Evolutionary conservation across 2,797 vertebrate species (phyloP), one percentile per base, ranked within the genome.

Genomic region (Crenuchus spilurus): DNA sequence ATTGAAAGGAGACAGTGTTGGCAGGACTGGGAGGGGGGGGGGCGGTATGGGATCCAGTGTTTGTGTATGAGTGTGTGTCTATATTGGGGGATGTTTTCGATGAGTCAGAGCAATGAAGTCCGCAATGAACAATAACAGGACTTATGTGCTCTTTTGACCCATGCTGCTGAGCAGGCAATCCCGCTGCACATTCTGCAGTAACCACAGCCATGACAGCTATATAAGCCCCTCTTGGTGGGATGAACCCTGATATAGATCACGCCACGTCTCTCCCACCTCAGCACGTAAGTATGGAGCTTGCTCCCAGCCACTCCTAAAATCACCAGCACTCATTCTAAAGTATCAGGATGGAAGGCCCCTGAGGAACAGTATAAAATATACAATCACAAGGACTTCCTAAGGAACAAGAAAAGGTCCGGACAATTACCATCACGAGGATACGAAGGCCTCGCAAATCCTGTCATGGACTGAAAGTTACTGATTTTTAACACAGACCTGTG

Each of bases 141-240:
- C 89, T 92, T 89, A 92, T 86, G 86, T 87, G 26, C 49, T 84
- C 90, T 87, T 91, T 94, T 74, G 33, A 80, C 9, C 74, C 57
- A 61, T 84, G 79, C 88, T 91, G 94, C 95, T 95, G 95, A 96
- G 92, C 95, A 90, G 93, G 96, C 94, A 84, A 87, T 88, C 89
- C 86, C 86, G 82, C 74, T 80, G 87, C 89, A 79, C 85, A 89
- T 89, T 90, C 86, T 85, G 87, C 87, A 86, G 82, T 88, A 81
- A 73, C 48, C 70, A 81, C 80, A 84, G 84, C 83, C 80, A 76
- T 79, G 55, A 67, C 86, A 79, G 84, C 90, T 96, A 96, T 97
- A 97, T 95, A 96, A 91, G 82, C 87, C 65, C 82, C 57, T 70
- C 4, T 70, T 70, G 72, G 79, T 80, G 74, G 83, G 85, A 90